phyloP scores from a whole-genome alignment of 2,113 vertebrate genomes.

The Anhinga rufa region DNA sequence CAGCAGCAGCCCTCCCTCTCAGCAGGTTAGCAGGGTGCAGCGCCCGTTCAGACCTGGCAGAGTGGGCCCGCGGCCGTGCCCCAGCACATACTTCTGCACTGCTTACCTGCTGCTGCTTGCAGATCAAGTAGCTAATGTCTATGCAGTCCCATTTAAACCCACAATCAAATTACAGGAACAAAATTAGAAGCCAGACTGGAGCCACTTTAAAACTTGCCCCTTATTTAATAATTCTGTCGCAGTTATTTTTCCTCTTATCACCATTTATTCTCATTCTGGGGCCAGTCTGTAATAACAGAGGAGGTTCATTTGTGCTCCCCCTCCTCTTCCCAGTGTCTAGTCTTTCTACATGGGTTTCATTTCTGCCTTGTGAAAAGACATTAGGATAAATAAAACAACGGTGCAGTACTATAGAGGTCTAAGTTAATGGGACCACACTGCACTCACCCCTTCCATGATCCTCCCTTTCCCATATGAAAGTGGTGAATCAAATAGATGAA shows the following conservation, averaged over 20 bases:
- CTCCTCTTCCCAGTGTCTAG: not conserved
- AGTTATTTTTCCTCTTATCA: conserved; percentile 37
- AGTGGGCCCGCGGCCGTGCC: rapidly evolving
- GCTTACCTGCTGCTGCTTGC: conserved; percentile 10
- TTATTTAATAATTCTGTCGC: conserved; percentile 41
- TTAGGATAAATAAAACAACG: not conserved
- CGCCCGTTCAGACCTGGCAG: not conserved
- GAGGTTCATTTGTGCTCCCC: not conserved
- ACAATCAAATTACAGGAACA: conserved; percentile 43
- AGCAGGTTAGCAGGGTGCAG: not conserved
- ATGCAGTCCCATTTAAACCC: conserved; percentile 40
- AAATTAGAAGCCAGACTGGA: conserved; percentile 66
- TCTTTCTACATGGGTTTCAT: not conserved
- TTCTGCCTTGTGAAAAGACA: not conserved
- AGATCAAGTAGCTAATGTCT: conserved; percentile 7
- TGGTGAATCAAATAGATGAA: not conserved
- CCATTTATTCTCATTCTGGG: conserved; percentile 46
- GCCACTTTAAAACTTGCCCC: conserved; percentile 50
- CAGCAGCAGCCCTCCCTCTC: too few relatives aligned
- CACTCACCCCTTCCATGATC: not conserved
- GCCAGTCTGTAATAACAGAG: not conserved
- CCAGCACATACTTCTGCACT: not conserved
- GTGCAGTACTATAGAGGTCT: not conserved
- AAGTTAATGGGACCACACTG: not conserved
- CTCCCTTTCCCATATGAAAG: not conserved